Conservation (phyloP, 2,888 invertebrate genomes). For the Trichacis sp. region DNA sequence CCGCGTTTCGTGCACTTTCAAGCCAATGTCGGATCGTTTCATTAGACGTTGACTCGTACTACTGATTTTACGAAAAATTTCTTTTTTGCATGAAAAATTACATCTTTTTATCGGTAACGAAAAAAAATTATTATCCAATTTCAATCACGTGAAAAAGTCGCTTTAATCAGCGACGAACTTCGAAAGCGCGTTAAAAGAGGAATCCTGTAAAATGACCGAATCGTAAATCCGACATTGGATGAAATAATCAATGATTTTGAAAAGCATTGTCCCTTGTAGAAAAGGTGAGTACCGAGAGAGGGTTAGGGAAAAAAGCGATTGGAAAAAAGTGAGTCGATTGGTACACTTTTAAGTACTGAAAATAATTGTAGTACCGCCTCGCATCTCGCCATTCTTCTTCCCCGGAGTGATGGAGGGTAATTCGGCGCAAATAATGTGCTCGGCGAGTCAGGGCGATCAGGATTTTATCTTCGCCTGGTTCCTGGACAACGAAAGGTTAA, state of each 20-base stretch:
- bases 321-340: constrained; percentile 17
- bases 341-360: constrained; percentile 46
- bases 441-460: constrained; percentile 73
- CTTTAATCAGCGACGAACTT: too few relatives aligned
- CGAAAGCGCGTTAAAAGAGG: too few relatives aligned
- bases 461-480: constrained; percentile 73
- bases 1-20: constrained; percentile 33
- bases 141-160: too few relatives aligned
- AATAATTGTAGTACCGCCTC: constrained; percentile 68
- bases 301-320: background rate
- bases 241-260: background rate
- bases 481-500: constrained; percentile 67
- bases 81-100: too few relatives aligned
- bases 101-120: too few relatives aligned
- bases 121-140: too few relatives aligned
- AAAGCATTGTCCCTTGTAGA: too few relatives aligned
- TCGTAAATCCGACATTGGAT: background rate
- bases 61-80: too few relatives aligned
- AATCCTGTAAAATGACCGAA: background rate
- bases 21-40: constrained; percentile 10
- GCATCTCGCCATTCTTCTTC: constrained; percentile 67
- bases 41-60: background rate
- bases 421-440: constrained; percentile 71
- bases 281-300: background rate
- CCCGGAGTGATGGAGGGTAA: constrained; percentile 65